Base-by-base conservation (phyloP, 1,140 invertebrate genomes). In the Alviniconcha marisindica region DNA sequence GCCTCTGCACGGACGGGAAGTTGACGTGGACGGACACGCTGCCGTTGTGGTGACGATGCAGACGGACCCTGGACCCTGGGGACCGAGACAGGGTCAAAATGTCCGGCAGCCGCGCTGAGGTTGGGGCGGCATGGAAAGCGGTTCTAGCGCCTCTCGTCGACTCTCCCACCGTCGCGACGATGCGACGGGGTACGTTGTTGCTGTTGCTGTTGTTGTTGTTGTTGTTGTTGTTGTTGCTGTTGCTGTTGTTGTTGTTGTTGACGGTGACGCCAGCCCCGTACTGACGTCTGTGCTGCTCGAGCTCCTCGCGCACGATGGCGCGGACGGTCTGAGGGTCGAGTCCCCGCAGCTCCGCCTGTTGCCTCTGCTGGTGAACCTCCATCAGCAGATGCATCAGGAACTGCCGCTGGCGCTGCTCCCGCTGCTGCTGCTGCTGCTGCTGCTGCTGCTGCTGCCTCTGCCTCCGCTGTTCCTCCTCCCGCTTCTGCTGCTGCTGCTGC, bases 291-390 rank as follows among this genome's bases (percentile, higher is more conserved):
- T 66, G 48, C 7, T 77, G 48, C 31, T 60, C n/a, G 42, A 76
- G 73, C 14, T 76, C 73, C 44, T 76, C 21, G 24, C 73, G 42
- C n/a, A 76, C 73, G 73, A 76, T 76, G 44, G 73, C 44, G 2
- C 73, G 18, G 44, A 76, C 38, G 28, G 28, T 31, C 2, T 51
- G 42, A 28, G 73, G 28, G 73, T 51, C 44, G 10, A 28, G 21
- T 1, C 38, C 24, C 21, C 60, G 33, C 24, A 15, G 21, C 42
- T 28, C 18, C 51, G 36, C 18, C 54, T 36, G 42, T 15, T 77
- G 81, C 28, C 54, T 56, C 31, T 31, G 15, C 60, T n/a, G 78
- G 2, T 42, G 78, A 2, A 40, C n/a, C n/a, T 24, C 18, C 42
- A 42, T 2, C 44, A 69, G 80, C 42, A 24, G 31, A 3, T 38